A percentile compares a stretch with the other conserved stretches of the same genome.
Conservation (phyloP, 37 sponge, comb jelly and placozoan genomes). For the Ephydatia muelleri region DNA sequence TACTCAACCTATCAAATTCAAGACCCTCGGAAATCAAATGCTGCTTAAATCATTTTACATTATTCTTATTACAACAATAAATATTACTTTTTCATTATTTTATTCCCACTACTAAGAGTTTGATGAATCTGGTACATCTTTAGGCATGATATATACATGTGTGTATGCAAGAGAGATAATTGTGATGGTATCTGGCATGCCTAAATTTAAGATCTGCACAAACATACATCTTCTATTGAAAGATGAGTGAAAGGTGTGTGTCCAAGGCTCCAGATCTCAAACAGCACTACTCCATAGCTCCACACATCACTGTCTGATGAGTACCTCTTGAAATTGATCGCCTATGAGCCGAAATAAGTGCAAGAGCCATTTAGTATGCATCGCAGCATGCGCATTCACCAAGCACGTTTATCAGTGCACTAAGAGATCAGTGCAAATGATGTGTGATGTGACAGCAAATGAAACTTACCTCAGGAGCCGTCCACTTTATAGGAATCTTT, state of each 20-base stretch:
- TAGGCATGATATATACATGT: background rate
- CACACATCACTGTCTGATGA: constrained; percentile 26
- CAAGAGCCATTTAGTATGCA: background rate
- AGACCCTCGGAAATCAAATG: background rate
- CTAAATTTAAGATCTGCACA: background rate
- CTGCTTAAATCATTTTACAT: background rate
- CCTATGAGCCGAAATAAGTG: background rate
- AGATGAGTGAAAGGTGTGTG: constrained; percentile 14
- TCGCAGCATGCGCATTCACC: background rate
- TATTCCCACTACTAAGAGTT: background rate
- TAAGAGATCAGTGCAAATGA: too few species aligned
- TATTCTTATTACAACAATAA: too few species aligned
- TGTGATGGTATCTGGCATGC: background rate
- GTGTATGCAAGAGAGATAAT: background rate
- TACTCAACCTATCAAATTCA: too few species aligned
- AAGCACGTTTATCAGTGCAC: too few species aligned
- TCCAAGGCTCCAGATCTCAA: constrained; percentile 28
- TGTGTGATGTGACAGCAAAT: background rate
- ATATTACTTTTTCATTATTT: too few species aligned
- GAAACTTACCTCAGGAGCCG: constrained; percentile 20
- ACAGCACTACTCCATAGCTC: constrained; percentile 31
- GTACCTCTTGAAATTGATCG: constrained; percentile 19
- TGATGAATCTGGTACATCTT: background rate
- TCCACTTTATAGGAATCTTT: constrained; percentile 30
- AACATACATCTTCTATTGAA: constrained; percentile 9